Base-by-base conservation (phyloP, 2,113 vertebrate species). In the Oceanites oceanicus region DNA sequence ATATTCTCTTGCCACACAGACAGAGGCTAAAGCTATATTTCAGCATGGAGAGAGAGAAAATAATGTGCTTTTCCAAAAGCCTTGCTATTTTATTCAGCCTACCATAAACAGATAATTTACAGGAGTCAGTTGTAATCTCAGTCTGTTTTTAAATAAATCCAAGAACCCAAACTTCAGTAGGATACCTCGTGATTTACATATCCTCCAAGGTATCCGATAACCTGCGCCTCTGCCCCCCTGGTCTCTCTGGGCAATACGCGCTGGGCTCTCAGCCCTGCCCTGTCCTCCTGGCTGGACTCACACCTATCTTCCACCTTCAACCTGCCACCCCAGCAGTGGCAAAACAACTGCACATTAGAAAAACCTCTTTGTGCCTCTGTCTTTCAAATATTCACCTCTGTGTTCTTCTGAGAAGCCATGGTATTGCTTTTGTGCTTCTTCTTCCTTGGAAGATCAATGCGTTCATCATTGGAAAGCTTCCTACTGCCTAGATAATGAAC, bases 201-300 rank as follows among this genome's bases (percentile, higher is more conserved):
- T 10, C 11, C 49, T 55, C 22, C 16, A 38, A 58, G 9, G 17
- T n/a, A 27, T 26, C 19, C 0, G 1, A 30, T 15, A 49, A 38
- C 13, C 3, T 55, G 38, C 0, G 0, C 10, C 52, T n/a, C 59
- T 75, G 34, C 52, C 5, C 15, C 19, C 10, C 12, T 1, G 2
- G 13, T 47, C 16, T 34, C 38, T 67, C 45, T 52, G 47, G 32
- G 19, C 29, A 63, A 7, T 5, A 15, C 0, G 1, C 3, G 0
- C 14, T 53, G 40, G 52, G 21, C 11, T 68, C 45, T 53, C 40
- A 53, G 17, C 15, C 42, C 26, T 73, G 15, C 13, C 7, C n/a
- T 1, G 1, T 17, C 16, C 14, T 34, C 9, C 53, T 42, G 32
- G 14, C 32, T 89, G 53, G 59, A 61, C 40, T 78, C 40, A 55